Evolutionary conservation across 2,888 invertebrate genomes (phyloP), one percentile per base, ranked within the genome.

Genomic region (Imbricaverruca yamaguchii): DNA sequence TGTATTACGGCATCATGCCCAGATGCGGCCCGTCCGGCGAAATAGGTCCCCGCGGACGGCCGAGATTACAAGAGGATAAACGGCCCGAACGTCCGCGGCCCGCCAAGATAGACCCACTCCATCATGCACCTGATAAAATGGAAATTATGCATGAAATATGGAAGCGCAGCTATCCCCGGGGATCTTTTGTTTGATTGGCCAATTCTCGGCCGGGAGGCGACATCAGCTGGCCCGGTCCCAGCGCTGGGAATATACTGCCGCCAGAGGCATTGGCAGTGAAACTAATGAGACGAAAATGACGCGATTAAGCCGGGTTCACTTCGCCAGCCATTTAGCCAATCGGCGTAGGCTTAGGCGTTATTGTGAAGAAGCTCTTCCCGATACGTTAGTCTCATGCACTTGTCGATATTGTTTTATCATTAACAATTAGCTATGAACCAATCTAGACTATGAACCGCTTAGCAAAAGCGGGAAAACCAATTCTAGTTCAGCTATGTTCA

Each of bases 131-230:
- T 74, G 74, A 74, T 74, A 25, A 74, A 74, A 74, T 74, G 74
- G 74, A 74, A 74, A 74, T 74, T 74, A 74, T 74, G 74, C 74
- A 74, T 74, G 74, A 74, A 74, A 74, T 74, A 74, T 74, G 74
- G 39, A n/a, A 53, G 74, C 18, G 21, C 74, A 18, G 13, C 69
- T 53, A 53, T 74, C 74, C 74, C 74, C 18, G 18, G 74, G 53
- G 74, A 74, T 74, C 53, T 53, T 69, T 53, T 18, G 74, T 74
- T 18, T 74, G 74, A 74, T 74, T 74, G 74, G 67, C 74, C 74
- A 53, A 74, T 74, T 74, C 25, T 25, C n/a, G 67, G 0, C 25
- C 12, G 65, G 67, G 25, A 12, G 67, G 12, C 65, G n/a, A 13
- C 23, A 8, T 11, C 25, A 4, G 25, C 25, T 25, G 67, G 67